Base-by-base conservation (phyloP, 37 sponge, comb jelly and placozoan species). In the Halisarca cf. caerulea region DNA sequence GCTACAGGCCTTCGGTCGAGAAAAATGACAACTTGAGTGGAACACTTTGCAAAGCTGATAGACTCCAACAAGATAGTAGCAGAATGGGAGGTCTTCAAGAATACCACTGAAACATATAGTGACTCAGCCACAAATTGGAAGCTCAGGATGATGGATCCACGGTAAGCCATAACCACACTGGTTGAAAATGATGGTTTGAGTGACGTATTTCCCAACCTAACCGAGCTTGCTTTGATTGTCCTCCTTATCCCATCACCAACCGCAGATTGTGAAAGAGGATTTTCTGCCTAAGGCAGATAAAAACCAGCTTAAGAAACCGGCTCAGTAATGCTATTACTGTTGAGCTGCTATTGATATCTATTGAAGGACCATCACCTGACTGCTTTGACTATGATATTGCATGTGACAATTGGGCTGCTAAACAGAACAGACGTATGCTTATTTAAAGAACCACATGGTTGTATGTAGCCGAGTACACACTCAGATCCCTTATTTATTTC, bases 201-300 rank as follows among this genome's bases (percentile, higher is more conserved):
- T 23, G 69, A 39, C 79, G 34, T 30, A 32, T 30, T 33, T 77
- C 24, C 47, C 21, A 77, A 81, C 60, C 32, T 81, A 23, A 18
- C 39, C 9, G 80, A 84, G 28, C 27, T 84, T 27, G 74, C 85
- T 14, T 24, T 25, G 32, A 80, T 84, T 44, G 85, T 25, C 23
- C 77, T 80, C 14, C n/a, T 81, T 8, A 17, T 69, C 8, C 82
- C 82, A 30, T 25, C 66, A 17, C 71, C 82, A 7, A 81, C 66
- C 11, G 82, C 82, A 30, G 82, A 81, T 32, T 81, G 61, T 70
- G 82, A 81, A 64, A 20, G 82, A n/a, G 82, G 82, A 23, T 81
- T 81, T 81, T 81, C 82, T 21, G 82, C 82, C 17, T 81, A 15
- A 28, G 8, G 33, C 23, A 71, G 11, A 18, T 81, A 11, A 81